Evolutionary conservation across 2,888 invertebrate genomes (phyloP), one percentile per base, ranked within the genome.

Genomic region (Phytoseiulus persimilis): DNA sequence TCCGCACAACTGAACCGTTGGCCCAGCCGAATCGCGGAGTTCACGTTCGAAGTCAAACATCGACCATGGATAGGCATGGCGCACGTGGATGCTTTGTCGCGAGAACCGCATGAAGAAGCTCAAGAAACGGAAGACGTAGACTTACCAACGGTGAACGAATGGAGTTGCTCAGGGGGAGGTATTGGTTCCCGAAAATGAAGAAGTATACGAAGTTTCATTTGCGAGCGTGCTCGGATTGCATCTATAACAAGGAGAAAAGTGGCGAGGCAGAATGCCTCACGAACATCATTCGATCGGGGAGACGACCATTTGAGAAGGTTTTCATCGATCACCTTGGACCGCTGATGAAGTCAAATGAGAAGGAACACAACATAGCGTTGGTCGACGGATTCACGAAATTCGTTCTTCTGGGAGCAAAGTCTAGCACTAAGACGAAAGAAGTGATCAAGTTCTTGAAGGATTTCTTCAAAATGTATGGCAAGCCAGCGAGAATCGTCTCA

Each of bases 31-130:
- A 65, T 65, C 18, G 65, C 65, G 5, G 65, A 90, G 33, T 90
- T 89, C 65, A 39, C 0, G 5, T 90, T 46, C 45, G 46, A 9
- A n/a, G 83, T 90, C 18, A 65, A 89, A 31, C 90, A 90, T n/a
- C 89, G 89, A 31, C 83, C 89, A 23, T 89, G 89, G 14, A 39
- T 32, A 14, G 0, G n/a, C 0, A 90, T 90, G 90, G 28, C 2
- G 31, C 90, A 90, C 33, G 90, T 90, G 9, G 89, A 90, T 39
- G 83, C 89, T 14, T 14, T 89, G 18, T 39, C 39, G 11, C 9
- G 90, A 39, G 83, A 33, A 6, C 83, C 83, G 31, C 11, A 32
- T 28, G 89, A 46, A 83, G 89, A 89, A 89, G 89, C 89, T 65
- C 45, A 65, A 28, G 65, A 65, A 18, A 28, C 9, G 65, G 65